A percentile compares a stretch with the other conserved stretches of the same genome.
Evolutionary conservation across 2,113 vertebrate species (phyloP).

Genomic region (Spea multiplicata): DNA sequence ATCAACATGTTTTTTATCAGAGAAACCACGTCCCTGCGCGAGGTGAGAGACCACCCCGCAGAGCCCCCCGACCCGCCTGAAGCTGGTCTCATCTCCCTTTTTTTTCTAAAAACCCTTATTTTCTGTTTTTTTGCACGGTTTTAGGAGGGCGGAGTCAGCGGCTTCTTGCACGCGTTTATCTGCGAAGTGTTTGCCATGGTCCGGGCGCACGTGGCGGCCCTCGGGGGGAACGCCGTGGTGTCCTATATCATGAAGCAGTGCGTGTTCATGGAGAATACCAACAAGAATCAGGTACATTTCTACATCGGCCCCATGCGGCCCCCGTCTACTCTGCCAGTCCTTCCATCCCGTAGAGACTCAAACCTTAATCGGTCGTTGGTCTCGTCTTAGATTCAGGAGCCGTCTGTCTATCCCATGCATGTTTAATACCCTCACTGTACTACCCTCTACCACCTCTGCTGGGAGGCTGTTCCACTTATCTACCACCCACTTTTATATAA

Average conservation of each 20-base stretch:
- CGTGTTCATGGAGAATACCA: conserved; percentile 97
- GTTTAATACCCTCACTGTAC: too few species aligned
- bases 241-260: conserved; percentile 99
- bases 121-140: not conserved
- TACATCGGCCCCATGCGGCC: not conserved
- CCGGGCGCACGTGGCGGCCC: conserved; percentile 88
- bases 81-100: too few species aligned
- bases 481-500: too few species aligned
- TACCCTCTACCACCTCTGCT: too few species aligned
- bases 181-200: conserved; percentile 98
- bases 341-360: too few species aligned
- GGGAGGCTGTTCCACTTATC: too few species aligned
- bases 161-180: conserved; percentile 94
- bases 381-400: too few species aligned
- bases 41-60: conserved; percentile 69
- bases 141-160: conserved; percentile 95
- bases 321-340: too few species aligned
- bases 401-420: too few species aligned
- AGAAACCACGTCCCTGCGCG: conserved; percentile 93
- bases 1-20: conserved; percentile 99
- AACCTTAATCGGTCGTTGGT: too few species aligned
- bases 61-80: too few species aligned
- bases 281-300: conserved; percentile 91
- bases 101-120: too few species aligned
- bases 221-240: conserved; percentile 94